Evolutionary conservation across 1,140 invertebrate species (phyloP), one percentile per base, ranked within the genome.

Genomic region (Drosophila bipectinata): DNA sequence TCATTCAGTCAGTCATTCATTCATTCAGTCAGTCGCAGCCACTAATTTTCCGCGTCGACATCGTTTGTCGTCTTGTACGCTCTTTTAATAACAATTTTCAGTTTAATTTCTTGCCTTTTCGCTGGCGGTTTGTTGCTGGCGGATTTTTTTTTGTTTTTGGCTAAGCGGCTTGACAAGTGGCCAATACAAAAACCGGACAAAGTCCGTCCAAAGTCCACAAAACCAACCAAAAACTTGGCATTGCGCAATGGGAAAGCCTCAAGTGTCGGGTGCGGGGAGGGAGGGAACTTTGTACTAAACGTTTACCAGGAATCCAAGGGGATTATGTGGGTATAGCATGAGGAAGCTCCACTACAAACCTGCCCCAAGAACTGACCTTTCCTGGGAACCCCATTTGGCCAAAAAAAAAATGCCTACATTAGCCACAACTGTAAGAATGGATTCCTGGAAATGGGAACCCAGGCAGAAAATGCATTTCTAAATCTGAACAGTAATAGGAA

Each of bases 1-100:
- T 69, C 72, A 55, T 45, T 62, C 64, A 77, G 68, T 84, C 72
- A 58, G 49, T 62, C 71, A 57, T 21, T 21, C 21, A 77, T 72
- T 84, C 72, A 55, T 45, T 62, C 64, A 77, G 68, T 84, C 72
- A 58, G 49, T 62, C 71, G 57, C 44, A 64, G 61, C 56, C 54
- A 60, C 60, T 79, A 69, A 80, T 84, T 81, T 85, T 87, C 77
- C 77, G 78, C 81, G 68, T 59, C 82, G 74, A 85, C 74, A 85
- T 85, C 82, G 82, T 88, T 85, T 81, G 83, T 85, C 82, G 78
- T 88, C 63, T 81, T 72, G 77, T 47, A 78, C 76, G 79, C 79
- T 75, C 63, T 63, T 83, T 83, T 79, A 79, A 79, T 79, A 73
- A 71, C 78, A 82, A 81, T 81, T 87, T 85, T 87, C 64, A 74